Conservation (phyloP, 1,140 invertebrate genomes). For the Aradophagus sp. region DNA sequence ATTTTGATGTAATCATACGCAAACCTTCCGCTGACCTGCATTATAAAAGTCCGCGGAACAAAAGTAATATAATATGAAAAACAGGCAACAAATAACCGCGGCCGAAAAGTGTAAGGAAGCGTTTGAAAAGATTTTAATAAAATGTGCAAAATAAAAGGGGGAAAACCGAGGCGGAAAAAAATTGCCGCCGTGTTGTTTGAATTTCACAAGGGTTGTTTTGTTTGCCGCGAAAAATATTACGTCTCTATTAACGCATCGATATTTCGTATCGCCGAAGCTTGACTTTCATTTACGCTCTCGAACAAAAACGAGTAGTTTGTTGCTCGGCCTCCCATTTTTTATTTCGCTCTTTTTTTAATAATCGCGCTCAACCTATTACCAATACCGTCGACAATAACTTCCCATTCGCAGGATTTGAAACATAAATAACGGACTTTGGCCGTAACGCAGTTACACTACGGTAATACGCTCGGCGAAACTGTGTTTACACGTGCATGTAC, state of each 20-base stretch:
- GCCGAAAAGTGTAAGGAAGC: no score
- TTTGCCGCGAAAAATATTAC: slow-evolving; percentile 14
- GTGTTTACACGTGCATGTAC: slow-evolving; percentile 43
- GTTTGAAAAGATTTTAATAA: no score
- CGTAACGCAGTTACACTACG: slow-evolving; percentile 21
- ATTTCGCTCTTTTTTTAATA: slow-evolving; percentile 9
- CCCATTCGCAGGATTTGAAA: slow-evolving; percentile 49
- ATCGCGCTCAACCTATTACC: slow-evolving; percentile 17
- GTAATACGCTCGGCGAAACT: slow-evolving; percentile 32
- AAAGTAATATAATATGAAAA: no score
- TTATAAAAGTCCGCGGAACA: no score
- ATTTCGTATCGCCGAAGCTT: neutral
- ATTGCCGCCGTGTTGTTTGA: slow-evolving; percentile 25
- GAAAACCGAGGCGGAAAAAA: slow-evolving; percentile 7
- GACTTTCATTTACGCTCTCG: slow-evolving; percentile 6
- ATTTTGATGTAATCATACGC: slow-evolving; percentile 28
- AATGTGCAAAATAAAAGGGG: neutral
- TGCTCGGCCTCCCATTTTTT: no score
- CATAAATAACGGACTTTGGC: slow-evolving; percentile 57
- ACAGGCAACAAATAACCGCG: no score
- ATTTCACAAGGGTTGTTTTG: slow-evolving; percentile 39
- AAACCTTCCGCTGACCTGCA: slow-evolving; percentile 16
- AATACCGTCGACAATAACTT: slow-evolving; percentile 53
- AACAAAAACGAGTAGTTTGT: no score
- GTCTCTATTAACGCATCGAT: slow-evolving; percentile 27